phyloP scores from a whole-genome alignment of 2,797 vertebrate genomes.

The Microctenopoma stevenorrisi region DNA sequence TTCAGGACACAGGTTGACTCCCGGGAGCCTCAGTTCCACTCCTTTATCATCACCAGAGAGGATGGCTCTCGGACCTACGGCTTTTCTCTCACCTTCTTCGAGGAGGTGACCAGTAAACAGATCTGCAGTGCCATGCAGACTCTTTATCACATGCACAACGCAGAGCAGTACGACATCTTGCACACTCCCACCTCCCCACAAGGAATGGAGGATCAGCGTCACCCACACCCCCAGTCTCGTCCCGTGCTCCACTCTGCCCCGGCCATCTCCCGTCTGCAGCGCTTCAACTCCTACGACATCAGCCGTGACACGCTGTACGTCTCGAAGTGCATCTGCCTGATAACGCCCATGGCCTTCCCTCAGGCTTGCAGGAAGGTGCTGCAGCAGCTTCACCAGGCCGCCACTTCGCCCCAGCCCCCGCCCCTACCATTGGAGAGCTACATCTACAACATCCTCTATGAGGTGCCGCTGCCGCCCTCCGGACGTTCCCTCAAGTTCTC shows the following conservation, averaged over 20 bases:
- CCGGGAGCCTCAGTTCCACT: conserved; percentile 95
- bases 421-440: conserved; percentile 98
- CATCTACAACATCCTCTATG: conserved; percentile 97
- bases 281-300: conserved; percentile 99
- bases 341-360: conserved; percentile 96
- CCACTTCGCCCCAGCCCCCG: conserved; percentile 93
- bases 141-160: conserved; percentile 99
- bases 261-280: conserved; percentile 92
- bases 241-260: conserved; percentile 86
- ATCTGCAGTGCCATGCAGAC: conserved; percentile 99
- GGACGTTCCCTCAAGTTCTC: conserved; percentile 97
- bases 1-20: conserved; percentile 92
- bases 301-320: conserved; percentile 96
- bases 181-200: conserved; percentile 83
- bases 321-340: conserved; percentile 98
- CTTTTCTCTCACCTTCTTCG: conserved; percentile 97
- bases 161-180: conserved; percentile 94
- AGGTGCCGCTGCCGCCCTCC: conserved; percentile 94
- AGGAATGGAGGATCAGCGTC: conserved; percentile 80
- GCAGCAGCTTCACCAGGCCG: conserved; percentile 94
- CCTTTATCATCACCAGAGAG: conserved; percentile 98
- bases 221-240: conserved; percentile 82
- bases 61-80: conserved; percentile 98
- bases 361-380: conserved; percentile 94
- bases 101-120: conserved; percentile 99